Conservation (phyloP, 2,888 invertebrate species). For the Diogma glabrata region DNA sequence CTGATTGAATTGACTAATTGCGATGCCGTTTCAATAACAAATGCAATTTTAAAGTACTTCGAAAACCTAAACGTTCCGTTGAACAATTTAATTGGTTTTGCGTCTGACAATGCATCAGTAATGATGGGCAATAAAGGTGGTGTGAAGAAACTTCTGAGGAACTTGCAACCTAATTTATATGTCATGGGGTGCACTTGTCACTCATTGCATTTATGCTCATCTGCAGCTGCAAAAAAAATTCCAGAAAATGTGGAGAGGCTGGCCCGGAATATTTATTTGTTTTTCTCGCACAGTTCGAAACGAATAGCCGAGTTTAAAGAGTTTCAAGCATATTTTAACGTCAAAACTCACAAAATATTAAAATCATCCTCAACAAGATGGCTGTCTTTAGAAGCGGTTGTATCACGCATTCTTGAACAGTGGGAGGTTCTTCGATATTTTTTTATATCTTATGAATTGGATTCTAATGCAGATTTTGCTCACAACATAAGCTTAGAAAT, state of each 20-base stretch:
- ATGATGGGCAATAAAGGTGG: constrained; percentile 23
- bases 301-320: constrained; percentile 20
- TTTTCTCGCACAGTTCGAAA: constrained; percentile 24
- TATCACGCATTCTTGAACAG: constrained; percentile 15
- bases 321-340: constrained; percentile 22
- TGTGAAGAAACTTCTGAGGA: constrained; percentile 19
- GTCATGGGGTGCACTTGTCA: constrained; percentile 24
- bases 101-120: constrained; percentile 23
- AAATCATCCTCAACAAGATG: constrained; percentile 24
- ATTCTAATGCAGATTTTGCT: background rate
- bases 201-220: constrained; percentile 22
- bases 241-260: constrained; percentile 21
- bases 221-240: constrained; percentile 22
- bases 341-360: constrained; percentile 23
- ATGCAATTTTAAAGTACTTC: background rate
- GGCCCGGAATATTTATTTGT: constrained; percentile 21
- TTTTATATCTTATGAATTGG: background rate
- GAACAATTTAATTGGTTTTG: constrained; percentile 22
- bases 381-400: constrained; percentile 22
- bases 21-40: background rate
- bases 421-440: background rate
- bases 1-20: background rate
- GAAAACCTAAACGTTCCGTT: constrained; percentile 11
- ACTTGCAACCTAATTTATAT: constrained; percentile 20
- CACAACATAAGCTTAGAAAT: constrained; percentile 1